These are phyloP conservation scores for Gymnobelideus leadbeateri DNA, from an alignment of 2,113 vertebrate genomes.

Conservation along the genomic window DNA sequence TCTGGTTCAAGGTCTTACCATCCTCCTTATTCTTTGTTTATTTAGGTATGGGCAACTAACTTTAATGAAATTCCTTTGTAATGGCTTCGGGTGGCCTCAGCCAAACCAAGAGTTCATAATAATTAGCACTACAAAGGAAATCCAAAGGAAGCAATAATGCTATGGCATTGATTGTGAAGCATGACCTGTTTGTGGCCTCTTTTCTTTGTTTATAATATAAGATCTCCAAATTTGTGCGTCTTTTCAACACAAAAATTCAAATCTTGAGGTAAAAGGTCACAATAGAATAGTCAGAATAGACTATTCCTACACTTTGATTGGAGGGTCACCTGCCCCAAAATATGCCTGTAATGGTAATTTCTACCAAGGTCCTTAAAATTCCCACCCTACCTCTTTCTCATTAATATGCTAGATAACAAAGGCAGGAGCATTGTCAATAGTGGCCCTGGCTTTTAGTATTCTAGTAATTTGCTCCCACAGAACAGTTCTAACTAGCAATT, in stretches of 20 bases:
- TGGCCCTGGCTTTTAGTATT: background rate
- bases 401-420: constrained; percentile 28
- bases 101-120: constrained; percentile 66
- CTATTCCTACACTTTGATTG: constrained; percentile 19
- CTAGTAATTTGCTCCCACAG: background rate
- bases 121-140: constrained; percentile 69
- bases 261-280: constrained; percentile 29
- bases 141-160: constrained; percentile 78
- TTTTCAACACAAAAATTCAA: constrained; percentile 58
- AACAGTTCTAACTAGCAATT: background rate
- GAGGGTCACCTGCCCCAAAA: constrained; percentile 16
- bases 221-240: constrained; percentile 31
- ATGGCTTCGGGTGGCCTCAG: constrained; percentile 49
- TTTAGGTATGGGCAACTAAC: background rate
- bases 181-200: constrained; percentile 68
- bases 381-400: constrained; percentile 32
- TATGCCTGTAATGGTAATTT: background rate
- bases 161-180: constrained; percentile 68
- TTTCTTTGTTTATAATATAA: constrained; percentile 68
- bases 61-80: constrained; percentile 70
- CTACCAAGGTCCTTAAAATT: constrained; percentile 7
- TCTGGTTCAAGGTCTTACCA: no score
- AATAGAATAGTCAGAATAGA: background rate
- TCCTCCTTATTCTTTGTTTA: background rate
- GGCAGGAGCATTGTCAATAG: constrained; percentile 35